Conservation (phyloP, 2,797 vertebrate genomes). For the Hippopotamyrus pictus region DNA sequence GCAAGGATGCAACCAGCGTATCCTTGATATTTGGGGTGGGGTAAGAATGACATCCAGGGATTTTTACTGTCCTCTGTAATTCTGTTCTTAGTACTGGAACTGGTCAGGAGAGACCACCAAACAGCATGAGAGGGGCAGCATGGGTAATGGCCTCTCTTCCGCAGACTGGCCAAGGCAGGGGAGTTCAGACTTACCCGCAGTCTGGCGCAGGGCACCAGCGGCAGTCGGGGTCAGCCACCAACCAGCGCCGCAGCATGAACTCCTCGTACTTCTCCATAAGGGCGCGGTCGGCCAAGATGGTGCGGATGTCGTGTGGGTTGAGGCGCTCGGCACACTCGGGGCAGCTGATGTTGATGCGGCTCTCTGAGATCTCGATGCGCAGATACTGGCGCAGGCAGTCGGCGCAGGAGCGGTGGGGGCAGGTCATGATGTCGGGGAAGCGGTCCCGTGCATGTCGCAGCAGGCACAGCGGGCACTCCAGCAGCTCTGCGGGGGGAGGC, state of each 20-base stretch:
- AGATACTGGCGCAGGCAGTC: constrained; percentile 96
- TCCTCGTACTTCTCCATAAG: constrained; percentile 98
- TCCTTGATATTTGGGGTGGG: neutral
- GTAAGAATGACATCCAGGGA: neutral
- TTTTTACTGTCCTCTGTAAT: neutral
- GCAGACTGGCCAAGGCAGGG: neutral
- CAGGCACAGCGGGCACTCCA: constrained; percentile 96
- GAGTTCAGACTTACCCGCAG: constrained; percentile 74
- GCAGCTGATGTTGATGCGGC: constrained; percentile 94
- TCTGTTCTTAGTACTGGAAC: neutral
- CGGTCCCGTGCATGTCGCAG: constrained; percentile 83
- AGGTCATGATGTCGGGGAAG: constrained; percentile 98
- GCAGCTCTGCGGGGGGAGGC: constrained; percentile 65
- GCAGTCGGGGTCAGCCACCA: constrained; percentile 93
- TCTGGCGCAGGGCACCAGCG: constrained; percentile 96
- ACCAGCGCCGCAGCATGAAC: constrained; percentile 95
- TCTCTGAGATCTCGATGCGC: constrained; percentile 94
- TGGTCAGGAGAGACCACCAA: neutral
- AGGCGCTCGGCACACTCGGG: constrained; percentile 95
- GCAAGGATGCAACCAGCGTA: neutral
- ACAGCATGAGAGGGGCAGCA: neutral
- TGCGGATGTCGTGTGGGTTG: constrained; percentile 91
- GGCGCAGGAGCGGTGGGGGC: constrained; percentile 90
- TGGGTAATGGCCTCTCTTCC: neutral
- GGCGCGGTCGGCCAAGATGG: constrained; percentile 82